Evolutionary conservation across 2,113 vertebrate genomes (phyloP), one percentile per base, ranked within the genome.

Genomic region (Ceyx cyanopectus): DNA sequence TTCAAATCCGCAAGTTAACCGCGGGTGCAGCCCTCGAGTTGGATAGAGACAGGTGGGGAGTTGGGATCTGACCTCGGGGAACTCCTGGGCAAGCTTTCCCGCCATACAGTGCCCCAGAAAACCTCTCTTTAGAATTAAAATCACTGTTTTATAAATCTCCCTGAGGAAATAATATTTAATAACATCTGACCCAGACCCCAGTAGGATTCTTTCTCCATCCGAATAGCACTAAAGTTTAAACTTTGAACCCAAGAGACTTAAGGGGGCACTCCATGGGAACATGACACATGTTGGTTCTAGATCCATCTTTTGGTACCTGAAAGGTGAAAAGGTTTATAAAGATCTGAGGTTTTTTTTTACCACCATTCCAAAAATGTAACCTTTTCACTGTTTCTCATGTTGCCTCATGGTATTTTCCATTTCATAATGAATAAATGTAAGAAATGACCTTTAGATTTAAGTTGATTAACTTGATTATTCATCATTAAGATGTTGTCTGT

Each of bases 401-500:
- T 69, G 16, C 13, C 46, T 91, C 77, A 45, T 56, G 48, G 4
- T 74, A 63, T 92, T 91, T 90, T 60, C 30, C 12, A 3, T 81
- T 92, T 94, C 67, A 60, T 74, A 85, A 29, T 66, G 60, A 88
- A 74, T 80, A 93, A 77, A 90, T 90, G 13, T 83, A 86, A 54
- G 10, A 87, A 90, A 48, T 77, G 30, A 87, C 58, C 58, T 69
- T 91, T 87, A 66, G 20, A 58, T 85, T 92, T 88, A 80, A 77
- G 46, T 58, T 82, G 12, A 91, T 77, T 87, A 62, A 46, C 29
- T 95, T 76, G 66, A 61, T 79, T 93, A 80, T 74, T 92, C 50
- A 66, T 79, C 74, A 89, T 54, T 88, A 67, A 93, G 93, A 51
- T 74, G 22, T 41, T 92, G 92, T 89, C 32, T 95, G 72, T 62